Percentiles rank a stretch among this genome's conserved stretches.
These are phyloP conservation scores for Chrysomela aeneicollis DNA, from an alignment of 2,888 invertebrate genomes.

Conservation along the genomic window DNA sequence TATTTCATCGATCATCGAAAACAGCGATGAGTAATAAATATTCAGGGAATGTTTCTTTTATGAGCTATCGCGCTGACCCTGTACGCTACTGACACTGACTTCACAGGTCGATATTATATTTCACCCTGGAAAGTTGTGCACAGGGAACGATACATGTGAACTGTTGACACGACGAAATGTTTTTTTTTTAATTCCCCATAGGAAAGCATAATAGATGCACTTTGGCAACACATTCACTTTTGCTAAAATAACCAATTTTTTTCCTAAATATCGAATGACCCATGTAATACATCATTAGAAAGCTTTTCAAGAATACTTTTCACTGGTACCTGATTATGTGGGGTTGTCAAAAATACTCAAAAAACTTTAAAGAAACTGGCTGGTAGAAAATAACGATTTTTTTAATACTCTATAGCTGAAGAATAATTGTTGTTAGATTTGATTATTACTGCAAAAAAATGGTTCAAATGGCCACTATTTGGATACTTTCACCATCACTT, in stretches of 20 bases:
- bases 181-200: background rate
- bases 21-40: background rate
- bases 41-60: background rate
- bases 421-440: too few species aligned
- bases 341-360: too few species aligned
- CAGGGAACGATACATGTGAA: constrained; percentile 14
- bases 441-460: too few species aligned
- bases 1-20: background rate
- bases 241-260: background rate
- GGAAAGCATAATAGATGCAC: constrained; percentile 7
- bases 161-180: constrained; percentile 15
- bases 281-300: too few species aligned
- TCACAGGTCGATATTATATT: constrained; percentile 23
- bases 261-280: too few species aligned
- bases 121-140: constrained; percentile 21
- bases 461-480: too few species aligned
- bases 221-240: background rate
- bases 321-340: too few species aligned
- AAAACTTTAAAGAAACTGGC: too few species aligned
- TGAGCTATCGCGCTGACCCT: constrained; percentile 6
- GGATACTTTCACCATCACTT: too few species aligned
- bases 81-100: constrained; percentile 18
- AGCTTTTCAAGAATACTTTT: too few species aligned
- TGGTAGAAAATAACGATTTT: too few species aligned
- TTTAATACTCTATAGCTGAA: too few species aligned